Percentiles rank a stretch among this genome's conserved stretches.
Conservation (phyloP, 2,888 invertebrate species). For the Encarsia formosa region DNA sequence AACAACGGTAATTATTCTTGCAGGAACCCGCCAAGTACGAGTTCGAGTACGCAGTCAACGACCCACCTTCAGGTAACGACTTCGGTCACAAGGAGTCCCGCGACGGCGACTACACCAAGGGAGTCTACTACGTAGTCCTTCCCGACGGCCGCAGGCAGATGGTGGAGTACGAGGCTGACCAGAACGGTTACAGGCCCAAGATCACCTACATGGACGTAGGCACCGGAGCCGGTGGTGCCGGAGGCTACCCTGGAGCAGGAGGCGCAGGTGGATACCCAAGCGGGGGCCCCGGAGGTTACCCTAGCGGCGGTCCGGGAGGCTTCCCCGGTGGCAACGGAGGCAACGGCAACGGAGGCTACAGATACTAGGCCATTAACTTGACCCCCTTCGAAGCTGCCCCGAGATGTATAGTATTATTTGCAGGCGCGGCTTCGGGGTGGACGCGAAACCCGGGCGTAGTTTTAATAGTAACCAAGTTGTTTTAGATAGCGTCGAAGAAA, state of each 20-base stretch:
- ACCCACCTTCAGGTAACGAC: constrained; percentile 46
- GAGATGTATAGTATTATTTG: too few relatives aligned
- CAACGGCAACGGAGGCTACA: not conserved
- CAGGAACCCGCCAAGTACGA: constrained; percentile 51
- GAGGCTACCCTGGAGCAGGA: constrained; percentile 14
- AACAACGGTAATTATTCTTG: too few relatives aligned
- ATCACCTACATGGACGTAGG: constrained; percentile 62
- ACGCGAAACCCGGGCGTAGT: too few relatives aligned
- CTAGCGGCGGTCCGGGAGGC: constrained; percentile 7
- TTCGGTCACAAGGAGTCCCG: constrained; percentile 51
- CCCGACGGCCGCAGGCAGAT: constrained; percentile 55
- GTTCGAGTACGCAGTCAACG: constrained; percentile 51
- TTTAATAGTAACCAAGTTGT: too few relatives aligned
- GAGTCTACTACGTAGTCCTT: constrained; percentile 50
- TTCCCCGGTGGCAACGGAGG: constrained; percentile 7
- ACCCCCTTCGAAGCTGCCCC: too few relatives aligned
- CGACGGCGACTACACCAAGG: constrained; percentile 49
- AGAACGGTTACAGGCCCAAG: constrained; percentile 65
- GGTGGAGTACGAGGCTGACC: constrained; percentile 68
- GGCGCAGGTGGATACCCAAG: constrained; percentile 15
- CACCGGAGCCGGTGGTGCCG: constrained; percentile 28
- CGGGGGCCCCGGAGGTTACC: constrained; percentile 17
- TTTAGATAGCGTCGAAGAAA: too few relatives aligned
- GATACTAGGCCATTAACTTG: too few relatives aligned
- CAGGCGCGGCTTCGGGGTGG: too few relatives aligned